Conservation (phyloP, 1,140 invertebrate genomes). For the Euglossa dilemma region DNA sequence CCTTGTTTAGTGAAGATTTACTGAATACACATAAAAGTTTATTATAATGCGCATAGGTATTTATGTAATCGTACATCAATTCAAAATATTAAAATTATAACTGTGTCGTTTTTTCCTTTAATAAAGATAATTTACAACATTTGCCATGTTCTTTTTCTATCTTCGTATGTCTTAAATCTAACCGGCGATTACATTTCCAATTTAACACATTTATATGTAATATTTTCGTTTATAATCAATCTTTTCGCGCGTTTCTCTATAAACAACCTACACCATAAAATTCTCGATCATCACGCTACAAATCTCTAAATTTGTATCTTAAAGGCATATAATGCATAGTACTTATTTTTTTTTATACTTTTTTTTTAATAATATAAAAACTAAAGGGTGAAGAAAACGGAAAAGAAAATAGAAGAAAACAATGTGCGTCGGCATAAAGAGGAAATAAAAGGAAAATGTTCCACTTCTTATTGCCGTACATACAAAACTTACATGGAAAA, state of each 20-base stretch:
- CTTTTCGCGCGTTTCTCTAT: conserved; percentile 56
- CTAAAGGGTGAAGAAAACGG: conserved; percentile 39
- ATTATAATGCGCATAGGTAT: conserved; percentile 74
- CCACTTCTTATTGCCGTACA: conserved; percentile 37
- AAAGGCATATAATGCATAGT: conserved; percentile 53
- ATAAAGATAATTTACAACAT: conserved; percentile 76
- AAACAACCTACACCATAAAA: conserved; percentile 68
- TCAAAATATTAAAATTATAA: conserved; percentile 74
- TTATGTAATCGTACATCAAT: conserved; percentile 71
- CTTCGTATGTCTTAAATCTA: conserved; percentile 64
- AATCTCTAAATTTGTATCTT: conserved; percentile 72
- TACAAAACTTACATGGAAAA: conserved; percentile 67
- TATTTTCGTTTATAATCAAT: conserved; percentile 50
- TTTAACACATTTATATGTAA: conserved; percentile 63
- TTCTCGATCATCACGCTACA: conserved; percentile 67
- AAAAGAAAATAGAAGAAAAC: conserved; percentile 26
- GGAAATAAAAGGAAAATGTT: conserved; percentile 31
- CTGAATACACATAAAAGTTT: conserved; percentile 72
- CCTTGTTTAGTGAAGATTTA: conserved; percentile 68
- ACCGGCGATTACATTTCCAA: conserved; percentile 65
- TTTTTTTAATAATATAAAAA: conserved; percentile 11
- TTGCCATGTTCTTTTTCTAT: conserved; percentile 51
- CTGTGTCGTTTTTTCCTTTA: conserved; percentile 33
- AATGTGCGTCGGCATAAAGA: conserved; percentile 42
- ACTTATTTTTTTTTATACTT: neutral